Evolutionary conservation across 2,888 invertebrate genomes (phyloP).

Genomic region (Sesamia inferens): DNA sequence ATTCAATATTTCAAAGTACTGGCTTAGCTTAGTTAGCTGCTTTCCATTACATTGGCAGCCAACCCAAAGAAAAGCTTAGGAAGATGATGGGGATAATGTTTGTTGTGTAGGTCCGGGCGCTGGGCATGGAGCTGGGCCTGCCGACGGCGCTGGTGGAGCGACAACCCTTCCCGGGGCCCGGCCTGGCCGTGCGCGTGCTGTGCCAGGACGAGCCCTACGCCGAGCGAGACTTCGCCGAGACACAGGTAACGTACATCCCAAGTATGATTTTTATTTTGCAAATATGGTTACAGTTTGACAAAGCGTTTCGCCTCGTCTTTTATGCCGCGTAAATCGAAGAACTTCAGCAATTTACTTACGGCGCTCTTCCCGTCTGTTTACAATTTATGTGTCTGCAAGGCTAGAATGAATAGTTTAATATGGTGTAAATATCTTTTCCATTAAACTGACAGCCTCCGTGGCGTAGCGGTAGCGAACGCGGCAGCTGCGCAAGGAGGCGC

Average conservation of each 20-base stretch:
- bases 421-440: too few relatives aligned
- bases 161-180: constrained; percentile 99
- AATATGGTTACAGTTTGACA: neutral
- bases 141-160: constrained; percentile 96
- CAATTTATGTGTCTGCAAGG: too few relatives aligned
- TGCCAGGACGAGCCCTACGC: constrained; percentile 98
- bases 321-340: too few relatives aligned
- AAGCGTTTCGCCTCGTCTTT: too few relatives aligned
- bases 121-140: constrained; percentile 97
- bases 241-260: constrained; percentile 92
- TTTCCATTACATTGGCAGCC: neutral
- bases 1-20: too few relatives aligned
- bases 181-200: constrained; percentile 98
- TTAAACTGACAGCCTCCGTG: too few relatives aligned
- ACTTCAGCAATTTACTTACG: too few relatives aligned
- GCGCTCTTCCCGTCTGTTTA: too few relatives aligned
- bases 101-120: constrained; percentile 91
- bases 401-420: too few relatives aligned
- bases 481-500: too few relatives aligned
- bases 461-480: too few relatives aligned
- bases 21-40: too few relatives aligned
- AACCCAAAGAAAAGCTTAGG: neutral
- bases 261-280: neutral
- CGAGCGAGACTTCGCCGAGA: constrained; percentile 98
- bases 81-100: neutral